These are phyloP conservation scores for Zaprionus taronus DNA, from an alignment of 1,140 invertebrate genomes.

Conservation along the genomic window DNA sequence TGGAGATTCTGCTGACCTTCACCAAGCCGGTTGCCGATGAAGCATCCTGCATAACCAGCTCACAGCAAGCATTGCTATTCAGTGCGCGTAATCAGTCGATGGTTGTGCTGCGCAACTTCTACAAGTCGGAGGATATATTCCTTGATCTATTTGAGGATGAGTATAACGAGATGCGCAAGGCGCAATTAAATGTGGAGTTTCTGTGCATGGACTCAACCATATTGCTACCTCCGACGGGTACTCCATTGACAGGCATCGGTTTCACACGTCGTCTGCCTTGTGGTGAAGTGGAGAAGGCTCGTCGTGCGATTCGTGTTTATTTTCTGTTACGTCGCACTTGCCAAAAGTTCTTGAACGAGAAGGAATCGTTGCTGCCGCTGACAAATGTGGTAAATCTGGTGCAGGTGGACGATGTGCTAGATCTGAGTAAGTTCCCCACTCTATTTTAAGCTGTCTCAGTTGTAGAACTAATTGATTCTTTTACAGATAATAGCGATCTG, in stretches of 20 bases:
- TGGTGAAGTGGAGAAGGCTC: constrained; percentile 97
- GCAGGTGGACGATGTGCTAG: constrained; percentile 95
- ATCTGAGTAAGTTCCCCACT: constrained; percentile 91
- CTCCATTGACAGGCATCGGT: constrained; percentile 97
- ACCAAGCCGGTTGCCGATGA: constrained; percentile 85
- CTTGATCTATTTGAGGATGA: constrained; percentile 99
- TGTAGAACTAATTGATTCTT: not conserved
- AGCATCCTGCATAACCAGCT: constrained; percentile 84
- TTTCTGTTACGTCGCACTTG: constrained; percentile 95
- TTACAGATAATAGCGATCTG: constrained; percentile 97
- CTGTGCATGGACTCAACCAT: constrained; percentile 98
- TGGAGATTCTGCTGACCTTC: constrained; percentile 90
- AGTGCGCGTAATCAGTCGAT: constrained; percentile 94
- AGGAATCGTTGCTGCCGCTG: constrained; percentile 95
- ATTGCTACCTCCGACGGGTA: constrained; percentile 97
- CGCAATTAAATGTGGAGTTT: constrained; percentile 95
- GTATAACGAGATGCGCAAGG: constrained; percentile 94
- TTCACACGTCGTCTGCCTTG: constrained; percentile 97
- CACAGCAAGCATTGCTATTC: constrained; percentile 85
- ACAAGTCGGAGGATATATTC: constrained; percentile 99
- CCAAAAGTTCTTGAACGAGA: constrained; percentile 91
- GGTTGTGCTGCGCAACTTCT: constrained; percentile 94
- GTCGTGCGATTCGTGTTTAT: constrained; percentile 97
- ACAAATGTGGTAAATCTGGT: constrained; percentile 95
- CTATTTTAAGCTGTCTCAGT: not conserved